Evolutionary conservation across 2,888 invertebrate species (phyloP), one percentile per base, ranked within the genome.

Genomic region (Lymantria dispar): DNA sequence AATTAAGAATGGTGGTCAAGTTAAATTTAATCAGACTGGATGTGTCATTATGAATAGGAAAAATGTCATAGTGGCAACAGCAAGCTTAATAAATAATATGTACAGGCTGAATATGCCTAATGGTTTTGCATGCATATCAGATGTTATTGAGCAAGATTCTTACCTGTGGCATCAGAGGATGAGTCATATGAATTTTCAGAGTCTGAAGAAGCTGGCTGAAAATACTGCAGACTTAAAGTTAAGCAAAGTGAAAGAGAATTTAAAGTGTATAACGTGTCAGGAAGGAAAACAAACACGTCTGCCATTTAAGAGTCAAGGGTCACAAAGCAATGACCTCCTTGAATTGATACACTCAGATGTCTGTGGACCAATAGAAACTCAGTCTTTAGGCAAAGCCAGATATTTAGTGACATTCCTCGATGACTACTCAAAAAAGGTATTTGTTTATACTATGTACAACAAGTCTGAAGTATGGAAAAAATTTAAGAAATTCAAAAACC

Each of bases 361-460:
- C 13, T 58, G 60, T 45, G 57, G 57, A 1, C 60, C 47, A 1
- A 59, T 59, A 60, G 59, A 62, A 38, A 54, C 48, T 8, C 39
- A 47, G 11, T 45, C 58, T 8, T 15, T 56, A 3, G 56, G 54
- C 5, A 49, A 47, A 7, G 51, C 47, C 14, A 52, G 29, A 54
- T 62, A 62, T 43, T 62, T 60, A 43, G 7, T 58, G 12, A 56
- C 54, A 15, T 58, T 58, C 33, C 22, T 56, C n/a, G 54, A 58
- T 36, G 56, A 61, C 15, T 53, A 50, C 14, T 52, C 52, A 50
- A 45, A 33, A 29, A 47, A 47, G 29, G 36, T 36, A 12, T 55
- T 11, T 54, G 47, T 56, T 9, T 53, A 50, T 36, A 30, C 48
- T 46, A 36, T 53, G 10, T 37, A 45, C 15, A 44, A 39, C 22